Percentiles rank a stretch among this genome's conserved stretches.
phyloP scores from a whole-genome alignment of 2,888 invertebrate species.

The Glyphotaelius pellucidus region DNA sequence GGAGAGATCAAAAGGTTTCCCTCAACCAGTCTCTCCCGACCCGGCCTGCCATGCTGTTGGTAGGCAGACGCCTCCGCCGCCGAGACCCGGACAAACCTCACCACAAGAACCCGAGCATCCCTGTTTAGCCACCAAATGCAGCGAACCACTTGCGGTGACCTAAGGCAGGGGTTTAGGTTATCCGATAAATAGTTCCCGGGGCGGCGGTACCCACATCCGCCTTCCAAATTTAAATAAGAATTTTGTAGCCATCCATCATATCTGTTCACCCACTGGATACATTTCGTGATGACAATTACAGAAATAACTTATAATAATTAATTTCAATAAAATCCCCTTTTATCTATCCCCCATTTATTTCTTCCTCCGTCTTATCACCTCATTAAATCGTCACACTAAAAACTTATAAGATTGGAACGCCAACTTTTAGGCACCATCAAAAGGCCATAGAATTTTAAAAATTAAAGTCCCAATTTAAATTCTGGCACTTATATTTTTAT shows the following conservation, averaged over 20 bases:
- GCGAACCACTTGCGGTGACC: too few species aligned
- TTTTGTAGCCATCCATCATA: neutral
- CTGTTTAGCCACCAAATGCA: too few species aligned
- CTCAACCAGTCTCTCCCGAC: too few species aligned
- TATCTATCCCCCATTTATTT: neutral
- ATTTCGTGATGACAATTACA: neutral
- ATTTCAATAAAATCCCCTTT: neutral
- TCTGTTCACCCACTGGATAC: neutral
- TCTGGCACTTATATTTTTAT: conserved; percentile 7
- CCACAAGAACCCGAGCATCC: too few species aligned
- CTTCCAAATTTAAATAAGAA: neutral
- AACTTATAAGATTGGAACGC: neutral
- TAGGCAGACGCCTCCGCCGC: too few species aligned
- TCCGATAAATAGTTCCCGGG: too few species aligned
- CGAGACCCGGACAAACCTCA: too few species aligned
- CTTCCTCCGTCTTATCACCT: neutral
- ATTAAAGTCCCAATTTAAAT: neutral
- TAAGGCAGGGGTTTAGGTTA: too few species aligned
- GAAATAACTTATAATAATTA: neutral
- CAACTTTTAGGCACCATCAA: neutral
- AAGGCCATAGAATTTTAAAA: neutral
- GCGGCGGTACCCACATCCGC: too few species aligned
- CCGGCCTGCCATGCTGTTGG: too few species aligned
- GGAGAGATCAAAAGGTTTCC: too few species aligned
- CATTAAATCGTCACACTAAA: neutral